Conservation (phyloP, 2,113 vertebrate species). For the Natator depressus region DNA sequence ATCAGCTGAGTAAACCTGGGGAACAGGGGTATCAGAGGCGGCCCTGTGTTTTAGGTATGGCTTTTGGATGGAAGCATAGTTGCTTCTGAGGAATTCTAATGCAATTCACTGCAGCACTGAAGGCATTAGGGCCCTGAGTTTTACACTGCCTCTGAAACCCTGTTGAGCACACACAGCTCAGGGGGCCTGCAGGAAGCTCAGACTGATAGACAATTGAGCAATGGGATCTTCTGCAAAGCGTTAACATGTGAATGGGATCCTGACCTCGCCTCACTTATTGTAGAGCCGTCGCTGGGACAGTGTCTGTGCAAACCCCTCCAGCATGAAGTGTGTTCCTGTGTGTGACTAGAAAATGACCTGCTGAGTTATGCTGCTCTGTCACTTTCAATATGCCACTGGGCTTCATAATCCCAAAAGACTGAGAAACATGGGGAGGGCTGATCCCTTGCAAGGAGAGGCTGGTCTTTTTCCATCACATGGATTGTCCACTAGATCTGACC, state of each 20-base stretch:
- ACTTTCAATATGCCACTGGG: background rate
- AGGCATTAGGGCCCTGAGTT: background rate
- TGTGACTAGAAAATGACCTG: background rate
- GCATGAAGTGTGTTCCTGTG: background rate
- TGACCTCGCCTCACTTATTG: background rate
- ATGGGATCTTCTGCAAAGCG: background rate
- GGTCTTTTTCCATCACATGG: background rate
- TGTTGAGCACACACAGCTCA: background rate
- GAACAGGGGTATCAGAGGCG: background rate
- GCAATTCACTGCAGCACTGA: background rate
- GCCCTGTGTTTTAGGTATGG: background rate
- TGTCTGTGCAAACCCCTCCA: background rate
- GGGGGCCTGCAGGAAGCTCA: background rate
- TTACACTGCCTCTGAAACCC: background rate
- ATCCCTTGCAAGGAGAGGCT: background rate
- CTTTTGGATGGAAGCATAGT: background rate
- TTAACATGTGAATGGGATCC: background rate
- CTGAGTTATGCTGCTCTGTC: background rate
- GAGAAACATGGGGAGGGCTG: background rate
- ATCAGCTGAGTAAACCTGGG: background rate
- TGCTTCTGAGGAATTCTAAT: background rate
- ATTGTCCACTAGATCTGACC: background rate
- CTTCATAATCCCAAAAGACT: background rate
- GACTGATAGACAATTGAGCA: background rate
- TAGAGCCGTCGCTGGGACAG: background rate